Base-by-base conservation (phyloP, 1,140 invertebrate genomes). In the Apolygus lucorum region DNA sequence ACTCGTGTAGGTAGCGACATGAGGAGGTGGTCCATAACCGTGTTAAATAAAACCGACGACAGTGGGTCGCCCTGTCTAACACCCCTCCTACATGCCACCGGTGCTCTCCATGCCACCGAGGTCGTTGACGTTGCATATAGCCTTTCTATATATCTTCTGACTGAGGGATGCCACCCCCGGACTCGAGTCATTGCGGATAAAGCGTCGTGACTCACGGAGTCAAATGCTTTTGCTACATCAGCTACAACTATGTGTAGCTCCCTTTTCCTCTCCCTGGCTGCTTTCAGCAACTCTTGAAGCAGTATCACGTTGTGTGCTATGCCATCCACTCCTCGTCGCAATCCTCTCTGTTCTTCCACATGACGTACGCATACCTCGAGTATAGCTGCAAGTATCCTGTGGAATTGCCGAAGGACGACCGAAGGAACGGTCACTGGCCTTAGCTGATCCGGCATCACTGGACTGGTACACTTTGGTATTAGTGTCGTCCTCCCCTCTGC, bases 121-220 rank as follows among this genome's bases (percentile, higher is more conserved):
- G 34, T 42, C 34, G 4, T 42, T 42, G 34, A 4, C 4, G 4
- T 17, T 4, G 34, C 34, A 42, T 42, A 42, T 42, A 42, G 34
- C 4, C 4, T 22, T 8, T 4, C 11, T 8, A 62, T 4, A 21
- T 62, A 62, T 8, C 17, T 21, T n/a, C 54, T 4, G 8, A 62
- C 8, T 8, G 4, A 4, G 4, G 54, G 17, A 8, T 4, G 54
- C 24, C 17, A 25, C 73, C 17, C 42, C 28, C 17, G 27, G 8
- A 64, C 26, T 1, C 24, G 49, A 0, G 80, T 4, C 4, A 42
- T 42, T 4, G 34, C 34, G 17, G 4, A 17, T 42, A 42, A 8
- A 17, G 34, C 34, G 4, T 42, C 34, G 34, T 42, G 34, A 17
- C 4, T 8, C 34, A 42, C 34, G 4, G 34, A 8, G 34, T 42